phyloP scores from a whole-genome alignment of 2,113 vertebrate species.

The Megaceryle torquata region DNA sequence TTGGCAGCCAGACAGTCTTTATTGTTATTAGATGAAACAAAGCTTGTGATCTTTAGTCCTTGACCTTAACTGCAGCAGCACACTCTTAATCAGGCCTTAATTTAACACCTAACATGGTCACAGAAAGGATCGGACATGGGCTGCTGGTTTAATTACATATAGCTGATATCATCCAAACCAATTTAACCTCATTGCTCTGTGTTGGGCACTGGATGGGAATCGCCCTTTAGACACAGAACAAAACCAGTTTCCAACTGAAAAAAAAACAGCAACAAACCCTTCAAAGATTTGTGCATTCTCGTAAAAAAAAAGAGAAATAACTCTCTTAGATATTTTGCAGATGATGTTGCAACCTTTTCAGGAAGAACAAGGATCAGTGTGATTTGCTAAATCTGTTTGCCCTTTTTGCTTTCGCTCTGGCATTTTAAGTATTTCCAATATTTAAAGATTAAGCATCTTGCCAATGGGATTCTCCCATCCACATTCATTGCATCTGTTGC shows the following conservation, averaged over 20 bases:
- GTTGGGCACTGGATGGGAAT: background rate
- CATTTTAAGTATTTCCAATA: constrained; percentile 7
- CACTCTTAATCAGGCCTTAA: constrained; percentile 71
- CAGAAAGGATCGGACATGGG: constrained; percentile 54
- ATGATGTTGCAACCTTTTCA: background rate
- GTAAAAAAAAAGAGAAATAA: background rate
- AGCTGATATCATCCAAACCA: constrained; percentile 70
- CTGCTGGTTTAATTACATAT: constrained; percentile 68
- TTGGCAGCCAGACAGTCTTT: constrained; percentile 69
- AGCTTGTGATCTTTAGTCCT: constrained; percentile 72
- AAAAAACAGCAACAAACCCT: background rate
- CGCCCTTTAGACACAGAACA: background rate
- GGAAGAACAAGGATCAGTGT: background rate
- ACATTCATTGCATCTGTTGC: background rate
- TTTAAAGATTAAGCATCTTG: background rate
- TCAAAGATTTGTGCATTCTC: background rate
- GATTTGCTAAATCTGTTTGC: background rate
- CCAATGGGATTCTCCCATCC: background rate
- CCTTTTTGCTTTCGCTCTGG: background rate
- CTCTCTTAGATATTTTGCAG: background rate
- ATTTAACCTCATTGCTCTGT: constrained; percentile 56
- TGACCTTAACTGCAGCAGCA: constrained; percentile 68
- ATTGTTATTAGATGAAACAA: constrained; percentile 74
- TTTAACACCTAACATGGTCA: constrained; percentile 76
- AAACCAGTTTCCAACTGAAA: background rate